A percentile compares a stretch with the other conserved stretches of the same genome.
Evolutionary conservation across 2,113 vertebrate genomes (phyloP).

Genomic region (Aramus guarauna): DNA sequence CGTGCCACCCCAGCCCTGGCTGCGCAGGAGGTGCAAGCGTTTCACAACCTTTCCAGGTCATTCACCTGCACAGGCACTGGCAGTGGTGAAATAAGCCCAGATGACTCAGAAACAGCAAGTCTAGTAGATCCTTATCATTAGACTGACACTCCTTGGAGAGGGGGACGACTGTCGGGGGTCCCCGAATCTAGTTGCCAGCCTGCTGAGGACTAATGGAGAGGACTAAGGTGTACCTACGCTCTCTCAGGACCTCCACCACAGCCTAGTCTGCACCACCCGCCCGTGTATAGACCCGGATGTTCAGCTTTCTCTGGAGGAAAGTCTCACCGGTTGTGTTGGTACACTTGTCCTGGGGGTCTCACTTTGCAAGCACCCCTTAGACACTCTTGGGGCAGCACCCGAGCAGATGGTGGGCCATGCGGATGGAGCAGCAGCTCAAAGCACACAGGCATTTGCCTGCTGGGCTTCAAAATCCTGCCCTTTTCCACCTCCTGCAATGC

Average conservation of each 20-base stretch:
- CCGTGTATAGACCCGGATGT: rapidly evolving
- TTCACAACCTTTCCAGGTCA: conserved; percentile 26
- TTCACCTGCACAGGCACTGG: background rate
- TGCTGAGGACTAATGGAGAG: background rate
- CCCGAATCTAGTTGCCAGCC: background rate
- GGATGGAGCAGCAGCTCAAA: background rate
- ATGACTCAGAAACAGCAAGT: background rate
- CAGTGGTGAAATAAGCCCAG: background rate
- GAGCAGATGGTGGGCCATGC: background rate
- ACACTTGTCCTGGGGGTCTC: background rate
- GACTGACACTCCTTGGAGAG: background rate
- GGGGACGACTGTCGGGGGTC: rapidly evolving
- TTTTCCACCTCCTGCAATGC: background rate
- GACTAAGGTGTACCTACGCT: rapidly evolving
- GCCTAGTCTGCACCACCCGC: background rate
- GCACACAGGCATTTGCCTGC: background rate
- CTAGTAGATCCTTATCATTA: background rate
- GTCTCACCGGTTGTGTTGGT: background rate
- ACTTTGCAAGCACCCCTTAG: background rate
- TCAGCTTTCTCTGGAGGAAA: background rate
- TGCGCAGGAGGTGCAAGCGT: background rate
- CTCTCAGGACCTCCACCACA: background rate
- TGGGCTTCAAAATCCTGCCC: background rate
- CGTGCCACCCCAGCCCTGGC: background rate
- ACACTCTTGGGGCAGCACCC: background rate